Base-by-base conservation (phyloP, 2,888 invertebrate genomes). In the Miltochrista miniata region DNA sequence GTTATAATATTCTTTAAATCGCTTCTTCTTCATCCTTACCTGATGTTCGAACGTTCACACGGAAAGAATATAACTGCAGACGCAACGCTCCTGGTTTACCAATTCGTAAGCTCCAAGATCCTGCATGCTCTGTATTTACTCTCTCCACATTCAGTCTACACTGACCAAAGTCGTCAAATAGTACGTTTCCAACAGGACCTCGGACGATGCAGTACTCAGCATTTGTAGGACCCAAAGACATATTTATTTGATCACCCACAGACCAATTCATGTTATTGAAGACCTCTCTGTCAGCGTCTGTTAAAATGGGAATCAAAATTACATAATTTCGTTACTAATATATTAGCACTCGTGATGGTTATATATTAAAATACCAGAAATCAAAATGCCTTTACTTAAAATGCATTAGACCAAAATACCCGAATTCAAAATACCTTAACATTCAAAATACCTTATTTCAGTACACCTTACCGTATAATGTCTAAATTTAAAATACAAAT, bases 141-240 rank as follows among this genome's bases (percentile, higher is more conserved):
- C 75, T 75, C 3, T 76, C 70, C 11, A 90, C 14, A 0, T 48
- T 55, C 11, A 89, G 57, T 34, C 51, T 64, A 57, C 90, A 91
- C 48, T 61, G 72, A 1, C 89, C 85, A 44, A 88, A 88, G 34
- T 72, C 72, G 29, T 88, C 83, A 51, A 72, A 86, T 7, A 79
- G 60, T 0, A 56, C 57, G 13, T 59, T 45, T 0, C 69, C 71
- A 11, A 43, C 36, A 0, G 79, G 74, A 30, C 80, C 76, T 7
- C 61, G 51, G 1, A 88, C 50, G 48, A 59, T 76, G 57, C 91
- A 91, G 70, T 85, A 90, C 0, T 83, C 66, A 0, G 82, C 75
- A 43, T 80, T 62, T 45, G 75, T 74, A 0, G 88, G 81, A 0
- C 90, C 90, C 7, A 87, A 30, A 1, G 53, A 50, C 29, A 61